These are phyloP conservation scores for Mycogona germanica DNA, from an alignment of 2,888 invertebrate genomes.

Conservation along the genomic window DNA sequence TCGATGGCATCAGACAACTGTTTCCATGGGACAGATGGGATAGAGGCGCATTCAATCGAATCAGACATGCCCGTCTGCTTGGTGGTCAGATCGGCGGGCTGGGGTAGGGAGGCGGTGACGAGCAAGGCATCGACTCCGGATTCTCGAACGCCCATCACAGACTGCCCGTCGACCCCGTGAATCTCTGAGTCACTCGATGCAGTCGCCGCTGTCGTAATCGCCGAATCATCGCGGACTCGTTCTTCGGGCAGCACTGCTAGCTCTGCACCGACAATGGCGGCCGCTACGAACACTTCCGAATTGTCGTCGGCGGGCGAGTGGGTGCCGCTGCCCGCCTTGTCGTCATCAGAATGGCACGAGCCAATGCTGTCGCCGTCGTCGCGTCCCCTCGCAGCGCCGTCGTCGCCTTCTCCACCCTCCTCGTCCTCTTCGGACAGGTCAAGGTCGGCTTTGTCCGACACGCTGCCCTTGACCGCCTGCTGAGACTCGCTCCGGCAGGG, in stretches of 20 bases:
- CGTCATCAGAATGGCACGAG: conserved; percentile 1
- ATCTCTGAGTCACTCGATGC: too few species aligned
- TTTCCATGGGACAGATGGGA: too few species aligned
- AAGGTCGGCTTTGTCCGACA: conserved; percentile 19
- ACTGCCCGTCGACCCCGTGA: too few species aligned
- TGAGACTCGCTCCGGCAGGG: conserved; percentile 20
- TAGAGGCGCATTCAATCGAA: too few species aligned
- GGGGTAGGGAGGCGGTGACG: too few species aligned
- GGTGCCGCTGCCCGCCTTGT: neutral
- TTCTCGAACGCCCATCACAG: too few species aligned
- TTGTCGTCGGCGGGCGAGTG: neutral
- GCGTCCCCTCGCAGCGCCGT: neutral
- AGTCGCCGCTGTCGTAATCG: too few species aligned
- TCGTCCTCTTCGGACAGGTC: conserved; percentile 16
- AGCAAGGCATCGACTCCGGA: too few species aligned
- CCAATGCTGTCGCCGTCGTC: neutral
- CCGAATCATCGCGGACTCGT: too few species aligned
- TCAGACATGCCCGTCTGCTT: too few species aligned
- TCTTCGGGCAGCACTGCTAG: neutral
- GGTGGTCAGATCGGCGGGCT: too few species aligned
- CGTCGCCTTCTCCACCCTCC: neutral
- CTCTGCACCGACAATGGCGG: neutral
- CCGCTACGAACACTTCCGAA: conserved; percentile 6
- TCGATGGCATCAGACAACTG: too few species aligned
- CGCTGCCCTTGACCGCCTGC: conserved; percentile 17